These are phyloP conservation scores for Ips nitidus DNA, from an alignment of 1,140 invertebrate species.

Conservation along the genomic window DNA sequence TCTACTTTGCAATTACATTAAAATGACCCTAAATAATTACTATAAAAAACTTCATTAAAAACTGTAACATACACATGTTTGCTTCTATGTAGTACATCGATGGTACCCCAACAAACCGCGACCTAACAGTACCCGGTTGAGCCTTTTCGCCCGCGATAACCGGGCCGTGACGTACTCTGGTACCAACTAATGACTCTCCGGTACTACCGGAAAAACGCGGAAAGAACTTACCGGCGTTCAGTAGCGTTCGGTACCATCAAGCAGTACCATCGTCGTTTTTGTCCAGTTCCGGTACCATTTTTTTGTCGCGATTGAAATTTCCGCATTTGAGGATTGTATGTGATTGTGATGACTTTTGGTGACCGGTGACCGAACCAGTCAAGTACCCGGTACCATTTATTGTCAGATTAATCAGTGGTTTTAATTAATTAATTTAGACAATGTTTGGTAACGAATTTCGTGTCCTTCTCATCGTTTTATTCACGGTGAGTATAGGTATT, in stretches of 20 bases:
- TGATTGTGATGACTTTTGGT: no score
- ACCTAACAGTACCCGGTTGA: slow-evolving; percentile 32
- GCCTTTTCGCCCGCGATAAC: slow-evolving; percentile 29
- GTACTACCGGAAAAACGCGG: slow-evolving; percentile 32
- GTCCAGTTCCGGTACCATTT: no score
- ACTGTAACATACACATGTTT: no score
- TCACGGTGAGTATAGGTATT: slow-evolving; percentile 1
- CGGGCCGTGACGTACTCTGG: slow-evolving; percentile 30
- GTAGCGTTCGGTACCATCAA: slow-evolving; percentile 21
- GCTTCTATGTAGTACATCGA: background rate
- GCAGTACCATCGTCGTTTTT: slow-evolving; percentile 15
- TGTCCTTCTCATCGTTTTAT: slow-evolving; percentile 7
- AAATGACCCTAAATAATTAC: no score
- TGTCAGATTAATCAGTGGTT: no score
- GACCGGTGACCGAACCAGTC: no score
- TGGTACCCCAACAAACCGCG: background rate
- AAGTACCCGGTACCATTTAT: no score
- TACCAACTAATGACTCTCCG: slow-evolving; percentile 22
- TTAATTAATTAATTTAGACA: background rate
- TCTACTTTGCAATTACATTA: no score
- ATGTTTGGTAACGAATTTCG: slow-evolving; percentile 12
- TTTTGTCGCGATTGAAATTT: no score
- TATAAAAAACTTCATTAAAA: no score
- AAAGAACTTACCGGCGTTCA: slow-evolving; percentile 28
- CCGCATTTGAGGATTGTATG: no score